Evolutionary conservation across 2,888 invertebrate genomes (phyloP), one percentile per base, ranked within the genome.

Genomic region (Erynnis tages): DNA sequence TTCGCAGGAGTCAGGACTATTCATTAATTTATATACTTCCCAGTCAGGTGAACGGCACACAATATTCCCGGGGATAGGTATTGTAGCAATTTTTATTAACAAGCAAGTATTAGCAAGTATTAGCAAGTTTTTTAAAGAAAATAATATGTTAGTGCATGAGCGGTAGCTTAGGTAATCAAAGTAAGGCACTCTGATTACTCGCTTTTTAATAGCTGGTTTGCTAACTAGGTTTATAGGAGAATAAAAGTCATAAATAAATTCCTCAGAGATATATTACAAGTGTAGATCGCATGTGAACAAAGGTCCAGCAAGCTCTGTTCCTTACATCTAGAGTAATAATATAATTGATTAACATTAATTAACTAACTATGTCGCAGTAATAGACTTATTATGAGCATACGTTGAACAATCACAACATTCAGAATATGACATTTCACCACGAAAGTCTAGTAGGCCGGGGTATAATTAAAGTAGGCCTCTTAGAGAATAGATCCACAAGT

Each of bases 201-300:
- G n/a, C n/a, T n/a, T n/a, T n/a, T n/a, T n/a, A n/a, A n/a, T n/a
- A n/a, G n/a, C n/a, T n/a, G n/a, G n/a, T n/a, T n/a, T n/a, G n/a
- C n/a, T n/a, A n/a, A n/a, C n/a, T n/a, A n/a, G n/a, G n/a, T n/a
- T n/a, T n/a, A n/a, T n/a, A n/a, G n/a, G 7, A 2, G 6, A 16
- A 46, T 16, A 38, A 48, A 48, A 40, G 16, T 23, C 40, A 17
- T 13, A 35, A 23, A 23, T 54, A 53, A 47, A 48, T 56, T 57
- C 54, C 54, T 64, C 48, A 59, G 58, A 61, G 50, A 55, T 62
- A 59, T 62, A 64, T 54, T 65, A 65, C 60, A 62, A 73, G 76
- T 73, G 66, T 66, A 74, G 65, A 79, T 80, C 77, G 80, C 87
- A 72, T 72, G 87, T 83, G 86, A 86, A 88, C 87, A 85, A 82